These are phyloP conservation scores for Eupelmus urozonus DNA, from an alignment of 2,888 invertebrate species.

Conservation along the genomic window DNA sequence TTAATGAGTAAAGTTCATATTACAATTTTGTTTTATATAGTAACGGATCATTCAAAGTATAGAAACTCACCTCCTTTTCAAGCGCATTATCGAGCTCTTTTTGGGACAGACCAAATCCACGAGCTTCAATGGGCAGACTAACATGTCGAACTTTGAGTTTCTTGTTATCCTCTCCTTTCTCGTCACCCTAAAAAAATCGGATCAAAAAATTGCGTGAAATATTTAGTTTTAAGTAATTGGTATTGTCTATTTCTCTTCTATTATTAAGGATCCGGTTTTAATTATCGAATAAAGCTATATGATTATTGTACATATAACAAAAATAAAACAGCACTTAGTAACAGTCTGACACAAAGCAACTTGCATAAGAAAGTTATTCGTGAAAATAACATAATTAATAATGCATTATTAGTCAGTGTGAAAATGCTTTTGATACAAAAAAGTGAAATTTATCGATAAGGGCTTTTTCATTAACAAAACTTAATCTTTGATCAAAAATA, in stretches of 20 bases:
- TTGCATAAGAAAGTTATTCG: slow-evolving; percentile 19
- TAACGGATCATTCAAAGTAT: neutral
- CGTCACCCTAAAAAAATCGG: slow-evolving; percentile 71
- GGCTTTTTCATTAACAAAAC: no score
- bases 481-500: slow-evolving; percentile 46
- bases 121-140: slow-evolving; percentile 90
- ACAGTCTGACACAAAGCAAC: slow-evolving; percentile 12
- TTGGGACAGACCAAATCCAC: slow-evolving; percentile 85
- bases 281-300: slow-evolving; percentile 12
- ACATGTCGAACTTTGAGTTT: slow-evolving; percentile 89
- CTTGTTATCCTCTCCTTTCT: slow-evolving; percentile 83
- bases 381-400: slow-evolving; percentile 4
- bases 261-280: no score
- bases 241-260: no score
- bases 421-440: neutral
- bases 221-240: neutral
- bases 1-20: neutral
- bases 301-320: neutral
- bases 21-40: slow-evolving; percentile 4
- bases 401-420: slow-evolving; percentile 23
- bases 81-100: slow-evolving; percentile 85
- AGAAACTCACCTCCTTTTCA: slow-evolving; percentile 86
- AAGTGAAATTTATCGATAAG: neutral
- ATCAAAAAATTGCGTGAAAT: neutral
- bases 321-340: slow-evolving; percentile 12